phyloP scores from a whole-genome alignment of 2,888 invertebrate genomes.

The Ectobius pallidus region DNA sequence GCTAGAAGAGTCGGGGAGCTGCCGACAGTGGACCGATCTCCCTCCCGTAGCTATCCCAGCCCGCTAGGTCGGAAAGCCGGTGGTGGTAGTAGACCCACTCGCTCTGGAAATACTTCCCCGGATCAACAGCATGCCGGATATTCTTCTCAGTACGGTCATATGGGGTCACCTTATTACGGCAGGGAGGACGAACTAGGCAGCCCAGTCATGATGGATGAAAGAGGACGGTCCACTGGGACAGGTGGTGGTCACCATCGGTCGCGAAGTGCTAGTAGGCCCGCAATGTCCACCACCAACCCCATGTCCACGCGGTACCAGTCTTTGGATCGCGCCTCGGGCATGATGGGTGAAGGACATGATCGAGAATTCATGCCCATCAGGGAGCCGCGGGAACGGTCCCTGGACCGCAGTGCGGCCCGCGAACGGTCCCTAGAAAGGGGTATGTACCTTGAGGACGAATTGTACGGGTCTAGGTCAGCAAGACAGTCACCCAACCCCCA shows the following conservation, averaged over 20 bases:
- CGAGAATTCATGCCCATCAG: slow-evolving; percentile 87
- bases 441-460: slow-evolving; percentile 72
- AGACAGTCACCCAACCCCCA: slow-evolving; percentile 74
- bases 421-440: slow-evolving; percentile 71
- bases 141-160: slow-evolving; percentile 43
- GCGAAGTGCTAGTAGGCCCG: slow-evolving; percentile 79
- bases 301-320: slow-evolving; percentile 68
- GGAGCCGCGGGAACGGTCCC: slow-evolving; percentile 71
- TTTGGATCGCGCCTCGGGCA: slow-evolving; percentile 63
- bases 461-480: slow-evolving; percentile 68
- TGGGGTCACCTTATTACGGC: slow-evolving; percentile 59
- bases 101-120: slow-evolving; percentile 66
- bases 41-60: slow-evolving; percentile 75
- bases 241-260: slow-evolving; percentile 74
- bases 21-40: slow-evolving; percentile 90
- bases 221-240: slow-evolving; percentile 62
- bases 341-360: slow-evolving; percentile 68
- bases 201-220: slow-evolving; percentile 83
- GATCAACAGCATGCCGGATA: slow-evolving; percentile 57
- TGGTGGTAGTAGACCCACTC: slow-evolving; percentile 54
- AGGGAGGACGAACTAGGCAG: slow-evolving; percentile 81
- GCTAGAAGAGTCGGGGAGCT: slow-evolving; percentile 65
- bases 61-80: slow-evolving; percentile 50
- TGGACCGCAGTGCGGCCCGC: slow-evolving; percentile 66
- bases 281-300: slow-evolving; percentile 57